A percentile compares a stretch with the other conserved stretches of the same genome.
phyloP scores from a whole-genome alignment of 1,140 invertebrate genomes.

The Apolygus lucorum region DNA sequence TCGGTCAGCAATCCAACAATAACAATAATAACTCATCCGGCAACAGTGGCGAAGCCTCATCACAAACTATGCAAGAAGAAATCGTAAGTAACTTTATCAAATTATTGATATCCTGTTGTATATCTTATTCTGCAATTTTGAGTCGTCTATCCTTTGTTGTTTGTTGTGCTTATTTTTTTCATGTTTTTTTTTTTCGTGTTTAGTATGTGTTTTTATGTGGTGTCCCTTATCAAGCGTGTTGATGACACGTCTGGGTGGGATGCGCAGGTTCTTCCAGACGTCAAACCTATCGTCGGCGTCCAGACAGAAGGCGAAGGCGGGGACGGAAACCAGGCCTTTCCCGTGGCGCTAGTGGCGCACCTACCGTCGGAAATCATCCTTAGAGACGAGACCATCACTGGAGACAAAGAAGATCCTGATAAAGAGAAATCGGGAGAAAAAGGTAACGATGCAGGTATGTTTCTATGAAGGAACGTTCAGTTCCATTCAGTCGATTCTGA shows the following conservation, averaged over 20 bases:
- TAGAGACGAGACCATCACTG: conserved; percentile 30
- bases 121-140: no score
- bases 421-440: conserved; percentile 34
- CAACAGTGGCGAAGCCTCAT: conserved; percentile 17
- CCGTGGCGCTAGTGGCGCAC: conserved; percentile 43
- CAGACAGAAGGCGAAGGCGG: conserved; percentile 24
- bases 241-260: conserved; percentile 24
- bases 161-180: no score
- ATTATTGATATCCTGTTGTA: no score
- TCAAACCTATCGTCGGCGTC: conserved; percentile 32
- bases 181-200: conserved; percentile 9
- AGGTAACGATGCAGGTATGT: conserved; percentile 23
- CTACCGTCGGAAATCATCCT: conserved; percentile 38
- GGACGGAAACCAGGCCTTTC: conserved; percentile 42
- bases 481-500: no score
- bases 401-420: conserved; percentile 34
- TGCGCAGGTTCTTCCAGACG: conserved; percentile 34
- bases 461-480: no score
- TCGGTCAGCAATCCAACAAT: conserved; percentile 27
- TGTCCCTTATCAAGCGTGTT: conserved; percentile 16
- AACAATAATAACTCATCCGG: conserved; percentile 23
- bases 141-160: background rate
- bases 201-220: background rate
- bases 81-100: conserved; percentile 5
- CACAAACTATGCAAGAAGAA: conserved; percentile 14